Evolutionary conservation across 2,888 invertebrate genomes (phyloP).

Genomic region (Brenthis ino): DNA sequence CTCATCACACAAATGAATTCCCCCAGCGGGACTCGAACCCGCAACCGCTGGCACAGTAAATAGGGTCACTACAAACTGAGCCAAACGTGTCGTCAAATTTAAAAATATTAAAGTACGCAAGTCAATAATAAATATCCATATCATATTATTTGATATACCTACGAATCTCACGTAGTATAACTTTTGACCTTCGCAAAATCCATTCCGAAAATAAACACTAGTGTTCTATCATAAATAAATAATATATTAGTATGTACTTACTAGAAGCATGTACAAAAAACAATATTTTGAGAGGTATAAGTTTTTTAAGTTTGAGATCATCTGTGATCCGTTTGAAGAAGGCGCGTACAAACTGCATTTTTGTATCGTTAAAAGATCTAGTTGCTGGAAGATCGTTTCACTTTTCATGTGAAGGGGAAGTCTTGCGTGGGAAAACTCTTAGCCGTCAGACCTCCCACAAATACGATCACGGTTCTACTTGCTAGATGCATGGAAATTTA

Average conservation of each 20-base stretch:
- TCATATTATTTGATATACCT: conserved; percentile 6
- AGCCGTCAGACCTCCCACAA: conserved; percentile 60
- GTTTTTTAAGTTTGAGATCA: conserved; percentile 87
- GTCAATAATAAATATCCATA: background rate
- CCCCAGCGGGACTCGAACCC: no score
- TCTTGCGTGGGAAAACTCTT: conserved; percentile 59
- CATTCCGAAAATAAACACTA: conserved; percentile 2
- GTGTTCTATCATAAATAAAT: conserved; percentile 9
- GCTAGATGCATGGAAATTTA: conserved; percentile 68
- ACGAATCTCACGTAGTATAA: background rate
- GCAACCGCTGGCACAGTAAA: no score
- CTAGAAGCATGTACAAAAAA: conserved; percentile 91
- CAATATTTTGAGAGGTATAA: conserved; percentile 87
- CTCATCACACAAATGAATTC: no score
- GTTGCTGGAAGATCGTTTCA: conserved; percentile 8
- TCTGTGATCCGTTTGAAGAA: conserved; percentile 86
- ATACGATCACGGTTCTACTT: conserved; percentile 50
- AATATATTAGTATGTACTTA: conserved; percentile 71
- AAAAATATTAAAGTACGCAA: background rate
- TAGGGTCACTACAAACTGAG: no score
- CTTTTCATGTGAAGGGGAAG: conserved; percentile 23
- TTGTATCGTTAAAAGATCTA: conserved; percentile 4
- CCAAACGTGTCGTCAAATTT: no score
- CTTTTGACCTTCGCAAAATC: conserved; percentile 9
- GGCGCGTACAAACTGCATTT: conserved; percentile 83